Percentiles rank a stretch among this genome's conserved stretches.
Conservation (phyloP, 2,113 vertebrate species). For the Chaenocephalus aceratus region DNA sequence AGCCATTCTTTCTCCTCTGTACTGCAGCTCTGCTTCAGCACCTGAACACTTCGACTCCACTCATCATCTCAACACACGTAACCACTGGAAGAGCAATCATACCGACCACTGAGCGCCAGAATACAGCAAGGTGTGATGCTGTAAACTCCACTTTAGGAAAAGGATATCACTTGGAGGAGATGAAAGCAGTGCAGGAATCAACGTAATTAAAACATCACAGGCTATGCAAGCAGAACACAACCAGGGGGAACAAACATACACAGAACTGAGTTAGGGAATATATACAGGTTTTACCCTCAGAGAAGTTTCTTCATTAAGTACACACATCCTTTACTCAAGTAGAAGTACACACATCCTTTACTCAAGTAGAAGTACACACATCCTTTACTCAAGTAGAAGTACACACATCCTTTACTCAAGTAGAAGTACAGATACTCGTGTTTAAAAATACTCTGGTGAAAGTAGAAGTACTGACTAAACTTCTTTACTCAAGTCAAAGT, state of each 20-base stretch:
- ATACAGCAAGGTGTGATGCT: constrained; percentile 4
- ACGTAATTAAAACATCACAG: constrained; percentile 6
- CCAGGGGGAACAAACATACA: background rate
- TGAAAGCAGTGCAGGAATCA: background rate
- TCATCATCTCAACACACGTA: constrained; percentile 17
- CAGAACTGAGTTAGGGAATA: background rate
- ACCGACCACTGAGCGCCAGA: constrained; percentile 44
- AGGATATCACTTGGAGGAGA: background rate
- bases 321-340: too few species aligned
- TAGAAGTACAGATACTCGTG: too few species aligned
- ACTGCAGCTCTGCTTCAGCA: constrained; percentile 13
- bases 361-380: too few species aligned
- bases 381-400: too few species aligned
- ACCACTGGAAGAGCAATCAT: constrained; percentile 38
- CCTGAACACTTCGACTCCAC: background rate
- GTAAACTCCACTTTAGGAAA: constrained; percentile 29
- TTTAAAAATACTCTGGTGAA: too few species aligned
- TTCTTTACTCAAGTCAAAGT: too few species aligned
- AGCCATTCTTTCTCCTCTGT: background rate
- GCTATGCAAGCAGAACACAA: background rate
- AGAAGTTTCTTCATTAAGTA: too few species aligned
- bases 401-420: too few species aligned
- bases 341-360: too few species aligned
- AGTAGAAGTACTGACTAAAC: too few species aligned
- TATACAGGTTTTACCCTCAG: too few species aligned